Conservation (phyloP, 2,888 invertebrate genomes). For the Tipula vernalis region DNA sequence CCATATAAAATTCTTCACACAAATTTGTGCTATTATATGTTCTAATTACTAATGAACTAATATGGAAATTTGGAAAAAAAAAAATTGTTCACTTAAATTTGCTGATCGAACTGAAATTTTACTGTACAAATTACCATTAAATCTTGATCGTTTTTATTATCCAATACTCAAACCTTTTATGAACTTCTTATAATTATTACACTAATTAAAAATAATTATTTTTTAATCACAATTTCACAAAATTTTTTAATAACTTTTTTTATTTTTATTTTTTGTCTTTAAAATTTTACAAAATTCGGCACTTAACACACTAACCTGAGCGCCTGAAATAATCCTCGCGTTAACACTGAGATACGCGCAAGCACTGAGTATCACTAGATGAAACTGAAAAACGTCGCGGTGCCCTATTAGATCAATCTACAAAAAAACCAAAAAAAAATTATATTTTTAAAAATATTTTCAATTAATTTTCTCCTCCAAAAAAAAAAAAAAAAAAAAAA, state of each 20-base stretch:
- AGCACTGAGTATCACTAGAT: slow-evolving; percentile 34
- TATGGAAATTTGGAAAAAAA: not conserved
- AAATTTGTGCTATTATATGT: not conserved
- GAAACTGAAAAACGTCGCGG: slow-evolving; percentile 8
- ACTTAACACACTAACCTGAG: slow-evolving; percentile 33
- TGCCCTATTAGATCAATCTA: slow-evolving; percentile 9
- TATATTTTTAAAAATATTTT: slow-evolving; percentile 5
- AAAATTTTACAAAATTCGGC: not conserved
- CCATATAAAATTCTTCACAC: not conserved
- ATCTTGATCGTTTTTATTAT: not conserved
- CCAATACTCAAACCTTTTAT: not conserved
- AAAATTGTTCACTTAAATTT: not conserved
- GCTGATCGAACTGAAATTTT: not conserved
- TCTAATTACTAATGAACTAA: not conserved
- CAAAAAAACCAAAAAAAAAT: not conserved
- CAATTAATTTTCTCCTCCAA: not conserved
- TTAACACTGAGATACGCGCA: slow-evolving; percentile 37
- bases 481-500: not conserved
- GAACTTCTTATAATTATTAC: not conserved
- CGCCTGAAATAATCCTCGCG: slow-evolving; percentile 39
- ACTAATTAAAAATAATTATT: not conserved
- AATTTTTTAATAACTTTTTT: not conserved
- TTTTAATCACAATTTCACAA: slow-evolving; percentile 6
- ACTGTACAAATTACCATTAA: not conserved
- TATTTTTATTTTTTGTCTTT: not conserved